These are phyloP conservation scores for Tachysurus fulvidraco DNA, from an alignment of 2,113 vertebrate species.

Conservation along the genomic window DNA sequence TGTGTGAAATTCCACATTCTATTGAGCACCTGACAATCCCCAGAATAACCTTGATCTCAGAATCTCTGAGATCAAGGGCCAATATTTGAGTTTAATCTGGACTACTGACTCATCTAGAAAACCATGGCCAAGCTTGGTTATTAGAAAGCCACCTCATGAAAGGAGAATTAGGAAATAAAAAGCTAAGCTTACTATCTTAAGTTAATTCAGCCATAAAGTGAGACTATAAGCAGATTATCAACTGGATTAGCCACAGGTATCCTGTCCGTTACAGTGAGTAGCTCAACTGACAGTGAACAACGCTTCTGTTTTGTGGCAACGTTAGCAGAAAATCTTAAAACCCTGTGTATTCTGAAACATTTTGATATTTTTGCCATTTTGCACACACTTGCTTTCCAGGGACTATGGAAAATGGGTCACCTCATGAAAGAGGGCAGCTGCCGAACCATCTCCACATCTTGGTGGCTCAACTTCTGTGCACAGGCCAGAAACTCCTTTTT, in stretches of 20 bases:
- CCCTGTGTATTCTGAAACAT: too few species aligned
- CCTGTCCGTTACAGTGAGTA: neutral
- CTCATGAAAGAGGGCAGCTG: conserved; percentile 89
- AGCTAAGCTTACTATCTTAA: neutral
- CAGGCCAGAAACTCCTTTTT: conserved; percentile 72
- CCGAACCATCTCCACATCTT: conserved; percentile 83
- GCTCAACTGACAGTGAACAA: neutral
- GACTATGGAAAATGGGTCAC: conserved; percentile 63
- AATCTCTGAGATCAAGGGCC: neutral
- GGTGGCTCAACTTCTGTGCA: conserved; percentile 71
- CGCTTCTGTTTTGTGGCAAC: neutral
- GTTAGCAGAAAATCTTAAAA: neutral
- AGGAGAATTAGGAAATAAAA: neutral
- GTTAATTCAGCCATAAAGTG: neutral
- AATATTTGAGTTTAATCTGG: neutral
- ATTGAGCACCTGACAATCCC: neutral
- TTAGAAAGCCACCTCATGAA: neutral
- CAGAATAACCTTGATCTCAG: neutral
- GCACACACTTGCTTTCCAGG: conserved; percentile 16
- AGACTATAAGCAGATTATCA: neutral
- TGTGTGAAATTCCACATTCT: neutral
- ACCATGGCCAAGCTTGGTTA: neutral
- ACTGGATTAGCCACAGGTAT: neutral
- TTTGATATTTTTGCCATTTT: conserved; percentile 1
- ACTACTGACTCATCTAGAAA: neutral